Evolutionary conservation across 2,113 vertebrate species (phyloP), one percentile per base, ranked within the genome.

Genomic region (Panthera leo): DNA sequence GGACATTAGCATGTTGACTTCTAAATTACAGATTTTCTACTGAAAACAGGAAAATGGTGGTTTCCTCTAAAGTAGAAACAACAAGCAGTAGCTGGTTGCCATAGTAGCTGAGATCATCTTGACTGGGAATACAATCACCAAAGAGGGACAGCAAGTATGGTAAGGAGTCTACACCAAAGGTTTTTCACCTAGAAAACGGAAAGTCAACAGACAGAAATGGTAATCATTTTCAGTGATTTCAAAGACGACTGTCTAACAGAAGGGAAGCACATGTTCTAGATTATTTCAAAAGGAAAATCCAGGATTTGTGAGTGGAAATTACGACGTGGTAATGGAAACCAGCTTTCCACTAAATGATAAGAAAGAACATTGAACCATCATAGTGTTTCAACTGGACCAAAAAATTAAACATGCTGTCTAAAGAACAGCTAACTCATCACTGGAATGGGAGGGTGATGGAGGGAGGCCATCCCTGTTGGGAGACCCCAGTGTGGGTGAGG

Each of bases 1-100:
- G 21, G 45, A 70, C 13, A 76, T 19, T 29, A 78, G 76, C 8
- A 45, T 63, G n/a, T 48, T 90, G 63, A 25, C 80, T 87, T 92
- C 85, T 94, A 29, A 94, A 84, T 88, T 87, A 90, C 34, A 42
- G 71, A 86, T 96, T 71, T 95, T 86, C 51, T 92, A 68, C 29
- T 85, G 36, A 67, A 98, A 95, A 92, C 63, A 92, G 67, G 79
- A 95, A 97, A 93, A 94, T 86, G 75, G 61, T 88, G 21, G 36
- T 89, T 97, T 96, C 55, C 76, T 85, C 58, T 67, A 53, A 87
- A 86, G 63, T 42, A 87, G 58, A 85, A 93, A 93, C 27, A 88
- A 92, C 19, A 94, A 94, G 70, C 84, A 71, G 63, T 71, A 78
- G 61, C 21, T 90, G 34, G 92, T 94, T 97, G 70, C 92, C 63